Evolutionary conservation across 2,888 invertebrate species (phyloP), one percentile per base, ranked within the genome.

Genomic region (Drosophila sordidapex): DNA sequence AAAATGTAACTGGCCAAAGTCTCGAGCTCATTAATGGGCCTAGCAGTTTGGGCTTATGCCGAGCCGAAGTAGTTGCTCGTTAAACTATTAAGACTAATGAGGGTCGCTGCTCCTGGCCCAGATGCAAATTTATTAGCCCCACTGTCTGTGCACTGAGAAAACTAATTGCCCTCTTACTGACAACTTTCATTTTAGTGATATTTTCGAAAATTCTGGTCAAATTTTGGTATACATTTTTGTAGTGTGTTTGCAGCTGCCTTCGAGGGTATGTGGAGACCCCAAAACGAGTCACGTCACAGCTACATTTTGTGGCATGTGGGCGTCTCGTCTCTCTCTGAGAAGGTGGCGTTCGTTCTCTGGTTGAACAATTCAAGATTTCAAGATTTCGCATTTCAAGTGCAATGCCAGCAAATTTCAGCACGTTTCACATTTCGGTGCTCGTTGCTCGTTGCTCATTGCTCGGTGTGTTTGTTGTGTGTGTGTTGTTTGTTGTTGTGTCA

Each of bases 61-160:
- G n/a, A 18, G 13, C 18, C 15, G 6, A 5, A 56, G 36, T 56
- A 29, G 51, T 85, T 70, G 69, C 80, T 90, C 79, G 74, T 82
- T 78, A 77, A 76, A 78, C 87, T 82, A 90, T 87, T 86, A 86
- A 88, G 82, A 87, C 87, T 88, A 87, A 87, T 87, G 83, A 88
- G 87, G 89, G 83, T 89, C 69, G 54, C 5, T 27, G 27, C 0
- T 27, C 13, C 13, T 48, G 58, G 38, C 51, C 67, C 61, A 75
- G 49, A 76, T 80, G 85, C 74, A 77, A 84, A 80, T 80, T 78
- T 79, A 70, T 86, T 60, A 68, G 58, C 1, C 62, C 46, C 67
- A 64, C 72, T 74, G 61, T 70, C 15, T 8, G 1, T 25, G 46
- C 46, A 46, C 46, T 46, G 25, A 4, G 15, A 15, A 25, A 25